Evolutionary conservation across 2,888 invertebrate species (phyloP).

Genomic region (Xanthia togata): DNA sequence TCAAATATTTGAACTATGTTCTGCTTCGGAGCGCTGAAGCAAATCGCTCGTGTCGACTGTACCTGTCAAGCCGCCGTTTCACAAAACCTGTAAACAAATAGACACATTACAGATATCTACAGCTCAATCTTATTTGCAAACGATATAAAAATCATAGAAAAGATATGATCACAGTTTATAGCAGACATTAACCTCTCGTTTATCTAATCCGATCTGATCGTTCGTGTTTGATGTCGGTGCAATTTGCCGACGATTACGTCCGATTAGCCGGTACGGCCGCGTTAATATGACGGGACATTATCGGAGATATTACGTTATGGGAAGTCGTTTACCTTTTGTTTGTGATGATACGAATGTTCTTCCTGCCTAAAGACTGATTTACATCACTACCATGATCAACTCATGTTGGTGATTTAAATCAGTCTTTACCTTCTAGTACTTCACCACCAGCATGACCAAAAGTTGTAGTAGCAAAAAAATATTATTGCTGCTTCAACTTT

Average conservation of each 20-base stretch:
- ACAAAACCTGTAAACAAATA: constrained; percentile 26
- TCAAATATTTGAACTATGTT: constrained; percentile 31
- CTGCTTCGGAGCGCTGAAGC: constrained; percentile 4
- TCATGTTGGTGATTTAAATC: too few species aligned
- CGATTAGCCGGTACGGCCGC: constrained; percentile 44
- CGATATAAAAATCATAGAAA: constrained; percentile 44
- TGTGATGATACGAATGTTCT: neutral
- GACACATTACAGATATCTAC: constrained; percentile 31
- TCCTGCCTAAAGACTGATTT: neutral
- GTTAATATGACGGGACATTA: constrained; percentile 45
- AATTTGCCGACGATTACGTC: constrained; percentile 49
- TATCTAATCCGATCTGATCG: constrained; percentile 65
- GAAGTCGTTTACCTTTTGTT: constrained; percentile 7
- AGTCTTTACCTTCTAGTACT: too few species aligned
- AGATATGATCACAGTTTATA: constrained; percentile 54
- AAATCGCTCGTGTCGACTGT: neutral
- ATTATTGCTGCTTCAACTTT: too few species aligned
- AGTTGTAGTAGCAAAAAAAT: too few species aligned
- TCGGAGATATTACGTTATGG: constrained; percentile 30
- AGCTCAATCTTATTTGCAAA: constrained; percentile 36
- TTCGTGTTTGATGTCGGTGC: constrained; percentile 58
- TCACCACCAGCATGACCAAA: neutral
- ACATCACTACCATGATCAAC: too few species aligned
- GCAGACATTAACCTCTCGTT: constrained; percentile 55
- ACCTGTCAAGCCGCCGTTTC: neutral